Base-by-base conservation (phyloP, 2,797 vertebrate genomes). In the Podarcis siculus region DNA sequence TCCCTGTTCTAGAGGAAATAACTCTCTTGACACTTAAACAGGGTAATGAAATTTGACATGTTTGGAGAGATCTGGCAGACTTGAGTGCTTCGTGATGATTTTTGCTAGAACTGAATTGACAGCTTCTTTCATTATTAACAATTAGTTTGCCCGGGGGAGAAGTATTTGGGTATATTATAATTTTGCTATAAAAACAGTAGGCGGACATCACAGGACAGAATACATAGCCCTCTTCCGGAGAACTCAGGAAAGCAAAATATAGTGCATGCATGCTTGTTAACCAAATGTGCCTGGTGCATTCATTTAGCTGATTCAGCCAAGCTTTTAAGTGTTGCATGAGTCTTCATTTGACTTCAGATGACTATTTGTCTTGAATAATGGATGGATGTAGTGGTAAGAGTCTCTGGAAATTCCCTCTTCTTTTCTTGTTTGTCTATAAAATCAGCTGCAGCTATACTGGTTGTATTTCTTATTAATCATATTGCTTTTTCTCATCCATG, bases 41-140 rank as follows among this genome's bases (percentile, higher is more conserved):
- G 25, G 86, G 4, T 94, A 94, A 94, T 90, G 73, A 75, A 93
- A 92, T 49, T 0, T 92, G 94, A 93, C 86, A 64, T 89, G 80
- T 95, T 93, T 91, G 39, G 83, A 87, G 25, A 86, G 90, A 93
- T 82, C 76, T 91, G 83, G 87, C 32, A 90, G 84, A 89, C 89
- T 45, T 30, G 88, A 92, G 82, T 82, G 93, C 27, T 88, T 91
- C 84, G 55, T 90, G 19, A 1, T 91, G 82, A 85, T 83, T 92
- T 83, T 82, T 71, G 45, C 12, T 75, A 66, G 92, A 89, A 92
- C 77, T 61, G 49, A 91, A 85, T 88, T 92, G 94, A 81, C 93
- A 93, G 87, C 27, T 67, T 94, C 79, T 86, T 92, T 81, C 42
- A 55, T 92, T 92, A 91, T 84, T 85, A 93, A 69, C 82, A 90